Conservation (phyloP, 2,888 invertebrate genomes). For the Eubasilissa splendida region DNA sequence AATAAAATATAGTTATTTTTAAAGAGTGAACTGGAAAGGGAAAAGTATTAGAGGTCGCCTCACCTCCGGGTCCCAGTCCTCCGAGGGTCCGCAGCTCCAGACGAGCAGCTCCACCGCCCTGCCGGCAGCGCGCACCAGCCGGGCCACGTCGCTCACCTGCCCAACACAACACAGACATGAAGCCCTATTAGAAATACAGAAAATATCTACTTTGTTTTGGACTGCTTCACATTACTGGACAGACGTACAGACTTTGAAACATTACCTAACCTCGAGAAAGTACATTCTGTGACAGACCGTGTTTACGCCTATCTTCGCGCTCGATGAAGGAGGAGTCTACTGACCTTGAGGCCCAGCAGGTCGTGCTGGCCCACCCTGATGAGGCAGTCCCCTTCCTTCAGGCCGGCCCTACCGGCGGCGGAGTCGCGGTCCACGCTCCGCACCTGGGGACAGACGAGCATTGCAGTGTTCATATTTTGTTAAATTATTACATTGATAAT, state of each 20-base stretch:
- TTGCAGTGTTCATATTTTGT: not conserved
- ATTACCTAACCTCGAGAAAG: not conserved
- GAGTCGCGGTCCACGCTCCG: slow-evolving; percentile 76
- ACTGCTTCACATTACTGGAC: not conserved
- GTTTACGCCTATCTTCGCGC: not conserved
- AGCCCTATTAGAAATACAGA: not conserved
- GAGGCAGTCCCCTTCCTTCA: slow-evolving; percentile 81
- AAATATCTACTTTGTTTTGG: not conserved
- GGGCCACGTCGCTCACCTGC: slow-evolving; percentile 51
- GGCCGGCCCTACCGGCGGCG: slow-evolving; percentile 76
- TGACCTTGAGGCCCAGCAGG: slow-evolving; percentile 63
- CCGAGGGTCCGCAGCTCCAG: slow-evolving; percentile 43
- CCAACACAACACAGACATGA: not conserved
- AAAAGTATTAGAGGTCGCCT: not conserved
- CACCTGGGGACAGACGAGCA: slow-evolving; percentile 64
- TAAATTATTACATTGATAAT: too few species aligned
- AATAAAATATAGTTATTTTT: too few species aligned
- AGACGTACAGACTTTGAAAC: not conserved
- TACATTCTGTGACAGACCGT: too few species aligned
- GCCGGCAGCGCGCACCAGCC: slow-evolving; percentile 36
- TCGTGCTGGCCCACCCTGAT: slow-evolving; percentile 77
- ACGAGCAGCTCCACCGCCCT: slow-evolving; percentile 37
- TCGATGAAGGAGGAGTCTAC: not conserved
- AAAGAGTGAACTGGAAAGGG: too few species aligned
- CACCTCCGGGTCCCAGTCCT: slow-evolving; percentile 55